Percentiles rank a stretch among this genome's conserved stretches.
These are phyloP conservation scores for Pangasius mekongensis DNA, from an alignment of 2,797 vertebrate species.

Conservation along the genomic window DNA sequence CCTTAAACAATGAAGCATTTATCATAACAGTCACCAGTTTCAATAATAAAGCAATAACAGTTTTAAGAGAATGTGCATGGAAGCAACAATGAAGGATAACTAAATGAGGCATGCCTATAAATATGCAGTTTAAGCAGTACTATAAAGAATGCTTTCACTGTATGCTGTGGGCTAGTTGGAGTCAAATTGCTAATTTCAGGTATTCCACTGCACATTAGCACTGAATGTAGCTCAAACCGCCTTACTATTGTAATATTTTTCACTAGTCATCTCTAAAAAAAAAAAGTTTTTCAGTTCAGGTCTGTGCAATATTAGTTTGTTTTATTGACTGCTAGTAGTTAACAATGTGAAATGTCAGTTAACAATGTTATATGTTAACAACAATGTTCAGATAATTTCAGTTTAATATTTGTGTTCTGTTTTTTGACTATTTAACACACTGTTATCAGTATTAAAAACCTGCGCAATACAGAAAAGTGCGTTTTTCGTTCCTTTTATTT, in stretches of 20 bases:
- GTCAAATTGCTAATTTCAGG: neutral
- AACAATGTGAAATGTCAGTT: no score
- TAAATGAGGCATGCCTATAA: neutral
- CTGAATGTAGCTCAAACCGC: neutral
- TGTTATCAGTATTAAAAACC: neutral
- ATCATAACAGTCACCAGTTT: neutral
- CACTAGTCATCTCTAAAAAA: no score
- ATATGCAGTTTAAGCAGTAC: neutral
- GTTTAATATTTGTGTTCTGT: neutral
- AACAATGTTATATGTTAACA: neutral
- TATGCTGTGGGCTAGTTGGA: neutral
- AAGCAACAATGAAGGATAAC: no score
- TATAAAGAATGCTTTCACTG: neutral
- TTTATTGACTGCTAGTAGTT: neutral
- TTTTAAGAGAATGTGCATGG: neutral
- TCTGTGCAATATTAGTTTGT: neutral
- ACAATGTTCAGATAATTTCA: neutral
- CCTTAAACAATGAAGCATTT: neutral
- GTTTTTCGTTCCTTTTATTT: neutral
- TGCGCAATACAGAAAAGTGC: no score
- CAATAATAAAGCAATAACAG: neutral
- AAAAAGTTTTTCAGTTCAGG: no score
- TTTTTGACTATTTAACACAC: no score
- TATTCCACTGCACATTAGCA: neutral
- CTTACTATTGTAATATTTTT: neutral